A percentile compares a stretch with the other conserved stretches of the same genome.
Evolutionary conservation across 2,888 invertebrate genomes (phyloP).

Genomic region (Euzophera pinguis): DNA sequence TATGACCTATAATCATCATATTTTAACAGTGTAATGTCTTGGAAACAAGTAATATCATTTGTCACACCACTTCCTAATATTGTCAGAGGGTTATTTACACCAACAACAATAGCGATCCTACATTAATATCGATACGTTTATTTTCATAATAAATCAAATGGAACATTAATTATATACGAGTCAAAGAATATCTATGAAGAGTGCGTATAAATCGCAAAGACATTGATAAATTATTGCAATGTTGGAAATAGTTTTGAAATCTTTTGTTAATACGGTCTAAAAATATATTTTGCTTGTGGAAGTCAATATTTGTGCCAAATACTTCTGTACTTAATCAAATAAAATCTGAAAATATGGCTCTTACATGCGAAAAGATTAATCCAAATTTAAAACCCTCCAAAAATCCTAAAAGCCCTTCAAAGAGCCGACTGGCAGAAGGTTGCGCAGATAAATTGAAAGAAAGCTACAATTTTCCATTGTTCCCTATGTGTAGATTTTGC

Average conservation of each 20-base stretch:
- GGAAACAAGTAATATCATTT: not conserved
- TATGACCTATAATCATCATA: too few species aligned
- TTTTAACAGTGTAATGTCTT: too few species aligned
- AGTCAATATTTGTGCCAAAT: not conserved
- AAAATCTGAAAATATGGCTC: too few species aligned
- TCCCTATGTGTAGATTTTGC: too few species aligned
- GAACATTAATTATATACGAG: conserved; percentile 45
- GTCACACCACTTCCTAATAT: not conserved
- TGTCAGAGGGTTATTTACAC: conserved; percentile 12
- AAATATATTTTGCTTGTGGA: not conserved
- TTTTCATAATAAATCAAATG: conserved; percentile 46
- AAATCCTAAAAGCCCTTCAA: too few species aligned
- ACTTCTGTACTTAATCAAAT: too few species aligned
- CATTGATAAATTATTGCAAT: conserved; percentile 30
- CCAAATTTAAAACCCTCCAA: too few species aligned
- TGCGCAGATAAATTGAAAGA: too few species aligned
- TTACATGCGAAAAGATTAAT: too few species aligned
- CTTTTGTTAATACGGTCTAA: not conserved
- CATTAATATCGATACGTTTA: conserved; percentile 37
- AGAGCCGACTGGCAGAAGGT: too few species aligned
- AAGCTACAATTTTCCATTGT: too few species aligned
- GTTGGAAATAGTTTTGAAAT: conserved; percentile 17
- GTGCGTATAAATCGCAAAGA: conserved; percentile 30
- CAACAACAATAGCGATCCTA: conserved; percentile 17
- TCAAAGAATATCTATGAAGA: conserved; percentile 32